Conservation (phyloP, 2,113 vertebrate genomes). For the Riparia riparia region DNA sequence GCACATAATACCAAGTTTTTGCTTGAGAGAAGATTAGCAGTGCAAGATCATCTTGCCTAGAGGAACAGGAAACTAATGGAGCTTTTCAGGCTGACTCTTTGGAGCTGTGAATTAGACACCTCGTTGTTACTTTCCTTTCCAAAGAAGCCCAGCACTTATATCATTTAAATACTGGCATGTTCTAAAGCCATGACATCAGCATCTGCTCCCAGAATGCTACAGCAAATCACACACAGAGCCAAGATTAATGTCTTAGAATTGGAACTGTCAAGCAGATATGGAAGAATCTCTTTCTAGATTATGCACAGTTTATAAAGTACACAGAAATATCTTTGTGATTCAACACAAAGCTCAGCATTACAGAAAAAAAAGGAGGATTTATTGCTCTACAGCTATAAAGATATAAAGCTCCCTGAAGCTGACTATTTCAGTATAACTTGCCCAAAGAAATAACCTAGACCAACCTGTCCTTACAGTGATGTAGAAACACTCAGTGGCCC, state of each 20-base stretch:
- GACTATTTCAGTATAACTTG: background rate
- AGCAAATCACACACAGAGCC: background rate
- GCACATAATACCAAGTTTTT: background rate
- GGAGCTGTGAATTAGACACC: background rate
- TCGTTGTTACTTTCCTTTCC: background rate
- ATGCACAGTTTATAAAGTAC: background rate
- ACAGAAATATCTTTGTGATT: background rate
- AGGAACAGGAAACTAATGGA: background rate
- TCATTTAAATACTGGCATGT: background rate
- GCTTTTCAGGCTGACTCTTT: background rate
- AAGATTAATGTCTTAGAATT: background rate
- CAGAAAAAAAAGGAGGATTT: background rate
- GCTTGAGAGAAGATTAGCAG: background rate
- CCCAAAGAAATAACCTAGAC: background rate
- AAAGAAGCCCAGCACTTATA: background rate
- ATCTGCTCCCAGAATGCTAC: background rate
- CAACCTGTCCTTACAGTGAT: background rate
- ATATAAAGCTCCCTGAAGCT: background rate
- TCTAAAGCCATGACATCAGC: background rate
- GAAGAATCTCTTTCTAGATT: background rate
- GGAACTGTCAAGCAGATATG: background rate
- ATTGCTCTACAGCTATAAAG: background rate
- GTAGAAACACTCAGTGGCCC: background rate
- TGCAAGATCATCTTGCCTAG: background rate
- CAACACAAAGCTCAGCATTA: background rate